phyloP scores from a whole-genome alignment of 2,797 vertebrate genomes.

The Borostomias antarcticus region DNA sequence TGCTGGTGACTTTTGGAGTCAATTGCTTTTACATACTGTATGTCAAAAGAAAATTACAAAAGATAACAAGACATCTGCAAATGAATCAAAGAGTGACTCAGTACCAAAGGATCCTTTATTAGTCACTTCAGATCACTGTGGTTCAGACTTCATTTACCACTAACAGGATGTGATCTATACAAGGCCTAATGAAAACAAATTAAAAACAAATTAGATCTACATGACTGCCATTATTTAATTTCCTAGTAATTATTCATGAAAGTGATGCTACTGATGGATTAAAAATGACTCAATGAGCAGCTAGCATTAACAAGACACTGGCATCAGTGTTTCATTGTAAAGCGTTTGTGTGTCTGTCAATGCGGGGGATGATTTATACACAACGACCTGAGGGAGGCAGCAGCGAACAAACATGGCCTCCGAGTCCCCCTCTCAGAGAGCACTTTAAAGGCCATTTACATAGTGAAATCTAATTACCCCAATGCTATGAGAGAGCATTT shows the following conservation, averaged over 20 bases:
- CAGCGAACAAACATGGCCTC: slow-evolving; percentile 76
- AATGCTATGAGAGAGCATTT: slow-evolving; percentile 78
- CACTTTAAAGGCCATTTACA: slow-evolving; percentile 81
- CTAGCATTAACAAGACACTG: slow-evolving; percentile 23
- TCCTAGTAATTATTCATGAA: slow-evolving; percentile 30
- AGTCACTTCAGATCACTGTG: background rate
- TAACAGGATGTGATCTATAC: slow-evolving; percentile 19
- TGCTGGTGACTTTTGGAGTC: slow-evolving; percentile 38
- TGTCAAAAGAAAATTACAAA: slow-evolving; percentile 29
- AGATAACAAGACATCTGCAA: slow-evolving; percentile 32
- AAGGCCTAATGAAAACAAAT: slow-evolving; percentile 30
- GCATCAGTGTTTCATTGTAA: slow-evolving; percentile 43
- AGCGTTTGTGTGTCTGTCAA: slow-evolving; percentile 38
- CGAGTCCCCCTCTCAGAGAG: slow-evolving; percentile 59
- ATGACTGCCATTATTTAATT: slow-evolving; percentile 27
- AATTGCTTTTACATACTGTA: slow-evolving; percentile 31
- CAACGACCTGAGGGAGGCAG: slow-evolving; percentile 84
- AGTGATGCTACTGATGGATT: slow-evolving; percentile 34
- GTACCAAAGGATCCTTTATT: slow-evolving; percentile 17
- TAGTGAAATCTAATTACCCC: slow-evolving; percentile 83
- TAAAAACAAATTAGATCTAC: slow-evolving; percentile 21
- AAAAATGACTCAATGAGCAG: slow-evolving; percentile 38
- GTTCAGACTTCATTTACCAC: slow-evolving; percentile 25
- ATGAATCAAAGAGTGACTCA: slow-evolving; percentile 34
- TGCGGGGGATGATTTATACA: slow-evolving; percentile 68